These are phyloP conservation scores for Drosophila paranaensis DNA, from an alignment of 2,888 invertebrate genomes.

Conservation along the genomic window DNA sequence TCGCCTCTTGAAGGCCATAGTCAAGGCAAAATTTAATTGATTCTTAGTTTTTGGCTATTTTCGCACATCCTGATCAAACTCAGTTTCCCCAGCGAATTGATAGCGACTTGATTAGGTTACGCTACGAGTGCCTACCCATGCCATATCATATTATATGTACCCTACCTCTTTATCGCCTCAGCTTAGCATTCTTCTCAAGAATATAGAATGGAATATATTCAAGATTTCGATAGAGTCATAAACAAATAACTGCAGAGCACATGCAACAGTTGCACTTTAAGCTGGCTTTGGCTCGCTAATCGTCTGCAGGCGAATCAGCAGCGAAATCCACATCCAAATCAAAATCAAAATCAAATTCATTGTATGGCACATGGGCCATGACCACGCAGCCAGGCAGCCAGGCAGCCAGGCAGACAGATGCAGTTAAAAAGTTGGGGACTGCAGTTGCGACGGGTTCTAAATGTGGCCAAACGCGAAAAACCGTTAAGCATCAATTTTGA, in stretches of 20 bases:
- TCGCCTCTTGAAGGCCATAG: neutral
- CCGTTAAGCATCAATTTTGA: conserved; percentile 79
- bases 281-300: neutral
- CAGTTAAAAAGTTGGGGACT: conserved; percentile 25
- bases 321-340: conserved; percentile 29
- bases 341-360: conserved; percentile 61
- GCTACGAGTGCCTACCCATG: too few relatives aligned
- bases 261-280: conserved; percentile 61
- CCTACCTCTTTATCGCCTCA: neutral
- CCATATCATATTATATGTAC: neutral
- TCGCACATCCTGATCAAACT: neutral
- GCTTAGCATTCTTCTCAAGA: neutral
- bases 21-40: neutral
- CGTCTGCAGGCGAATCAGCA: conserved; percentile 45
- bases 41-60: neutral
- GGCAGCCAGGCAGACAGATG: conserved; percentile 17
- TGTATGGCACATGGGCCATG: conserved; percentile 55
- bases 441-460: conserved; percentile 56
- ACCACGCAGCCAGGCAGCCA: conserved; percentile 13
- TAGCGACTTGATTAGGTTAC: too few relatives aligned
- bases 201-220: neutral
- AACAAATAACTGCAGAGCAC: neutral
- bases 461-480: conserved; percentile 76
- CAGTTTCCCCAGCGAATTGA: too few relatives aligned
- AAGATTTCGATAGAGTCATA: neutral